phyloP scores from a whole-genome alignment of 2,888 invertebrate genomes.

The Temnothorax rugatulus region DNA sequence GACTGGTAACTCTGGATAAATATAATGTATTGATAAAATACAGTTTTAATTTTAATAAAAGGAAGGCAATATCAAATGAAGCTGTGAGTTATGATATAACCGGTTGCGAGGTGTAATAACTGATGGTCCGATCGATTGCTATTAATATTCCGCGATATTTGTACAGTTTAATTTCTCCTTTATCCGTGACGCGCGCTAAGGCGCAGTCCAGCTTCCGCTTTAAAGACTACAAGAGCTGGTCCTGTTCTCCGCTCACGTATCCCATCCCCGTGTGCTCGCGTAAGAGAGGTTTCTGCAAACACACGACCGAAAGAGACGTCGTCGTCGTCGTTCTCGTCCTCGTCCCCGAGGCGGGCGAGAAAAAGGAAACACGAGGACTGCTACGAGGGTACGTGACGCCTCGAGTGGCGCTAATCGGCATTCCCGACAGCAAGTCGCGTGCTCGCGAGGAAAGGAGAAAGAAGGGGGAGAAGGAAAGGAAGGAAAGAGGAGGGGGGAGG shows the following conservation, averaged over 20 bases:
- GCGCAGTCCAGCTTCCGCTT: slow-evolving; percentile 27
- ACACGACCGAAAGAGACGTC: slow-evolving; percentile 55
- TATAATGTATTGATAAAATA: neutral
- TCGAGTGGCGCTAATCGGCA: slow-evolving; percentile 59
- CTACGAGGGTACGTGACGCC: slow-evolving; percentile 54
- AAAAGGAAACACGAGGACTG: slow-evolving; percentile 53
- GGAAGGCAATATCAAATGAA: neutral
- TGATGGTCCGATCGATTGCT: neutral
- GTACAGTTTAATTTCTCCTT: slow-evolving; percentile 10
- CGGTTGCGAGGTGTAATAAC: neutral
- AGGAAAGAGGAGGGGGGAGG: neutral
- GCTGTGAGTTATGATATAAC: neutral
- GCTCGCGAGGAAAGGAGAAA: slow-evolving; percentile 40
- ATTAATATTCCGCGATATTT: neutral
- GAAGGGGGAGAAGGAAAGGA: neutral
- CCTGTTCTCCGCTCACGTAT: slow-evolving; percentile 53
- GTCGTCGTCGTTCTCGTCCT: slow-evolving; percentile 29
- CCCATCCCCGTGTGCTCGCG: slow-evolving; percentile 27
- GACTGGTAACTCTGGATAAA: neutral
- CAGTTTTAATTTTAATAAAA: neutral
- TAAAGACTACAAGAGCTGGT: slow-evolving; percentile 25
- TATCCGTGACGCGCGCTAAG: neutral
- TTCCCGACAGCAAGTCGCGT: slow-evolving; percentile 46
- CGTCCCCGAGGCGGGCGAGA: neutral
- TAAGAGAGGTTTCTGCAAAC: slow-evolving; percentile 52